phyloP scores from a whole-genome alignment of 2,113 vertebrate species.

The Dascyllus trimaculatus region DNA sequence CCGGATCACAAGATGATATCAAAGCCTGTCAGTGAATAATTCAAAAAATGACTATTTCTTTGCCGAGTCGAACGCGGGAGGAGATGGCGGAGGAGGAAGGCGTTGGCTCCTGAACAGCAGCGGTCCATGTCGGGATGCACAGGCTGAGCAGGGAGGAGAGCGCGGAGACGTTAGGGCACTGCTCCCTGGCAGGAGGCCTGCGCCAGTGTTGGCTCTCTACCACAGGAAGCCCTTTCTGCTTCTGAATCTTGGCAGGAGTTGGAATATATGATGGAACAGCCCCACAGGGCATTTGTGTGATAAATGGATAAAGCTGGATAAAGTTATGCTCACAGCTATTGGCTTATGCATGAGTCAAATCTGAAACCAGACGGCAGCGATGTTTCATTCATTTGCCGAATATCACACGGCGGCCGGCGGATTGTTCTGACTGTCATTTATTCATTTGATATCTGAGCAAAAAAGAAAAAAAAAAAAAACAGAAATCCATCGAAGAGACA shows the following conservation, averaged over 20 bases:
- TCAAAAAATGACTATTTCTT: too few relatives aligned
- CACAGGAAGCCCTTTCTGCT: constrained; percentile 64
- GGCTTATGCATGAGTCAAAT: constrained; percentile 58
- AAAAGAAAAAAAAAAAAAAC: constrained; percentile 13
- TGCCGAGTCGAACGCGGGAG: constrained; percentile 32
- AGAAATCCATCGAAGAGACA: not conserved
- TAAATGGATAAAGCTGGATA: constrained; percentile 68
- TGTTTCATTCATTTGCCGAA: constrained; percentile 41
- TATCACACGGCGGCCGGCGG: not conserved
- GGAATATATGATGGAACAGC: constrained; percentile 63
- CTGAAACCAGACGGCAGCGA: constrained; percentile 37
- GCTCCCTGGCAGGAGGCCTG: constrained; percentile 66
- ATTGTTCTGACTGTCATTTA: constrained; percentile 29
- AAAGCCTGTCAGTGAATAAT: not conserved
- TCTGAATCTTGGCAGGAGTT: constrained; percentile 69
- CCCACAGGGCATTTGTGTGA: constrained; percentile 63
- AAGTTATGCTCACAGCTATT: constrained; percentile 62
- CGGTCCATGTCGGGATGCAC: constrained; percentile 56
- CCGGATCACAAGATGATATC: not conserved
- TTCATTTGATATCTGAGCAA: constrained; percentile 36
- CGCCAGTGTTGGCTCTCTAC: constrained; percentile 55
- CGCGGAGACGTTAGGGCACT: constrained; percentile 42
- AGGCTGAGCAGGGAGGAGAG: constrained; percentile 42
- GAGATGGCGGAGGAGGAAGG: constrained; percentile 26
- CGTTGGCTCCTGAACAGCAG: constrained; percentile 55